Evolutionary conservation across 2,113 vertebrate species (phyloP), one percentile per base, ranked within the genome.

Genomic region (Misgurnus mizolepis): DNA sequence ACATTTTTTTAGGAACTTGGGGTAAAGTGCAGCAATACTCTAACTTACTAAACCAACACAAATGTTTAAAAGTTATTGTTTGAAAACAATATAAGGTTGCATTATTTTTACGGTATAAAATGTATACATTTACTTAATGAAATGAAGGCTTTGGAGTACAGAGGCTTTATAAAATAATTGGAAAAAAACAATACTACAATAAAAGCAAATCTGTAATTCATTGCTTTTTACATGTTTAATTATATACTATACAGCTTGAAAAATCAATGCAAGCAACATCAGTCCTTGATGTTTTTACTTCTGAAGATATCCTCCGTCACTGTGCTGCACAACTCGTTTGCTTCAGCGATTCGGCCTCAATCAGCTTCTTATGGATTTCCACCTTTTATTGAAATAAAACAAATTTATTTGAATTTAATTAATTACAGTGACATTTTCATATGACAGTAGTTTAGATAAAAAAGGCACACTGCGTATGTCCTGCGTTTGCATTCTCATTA

Each of bases 301-400:
- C 15, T n/a, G 55, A 58, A 7, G 14, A 58, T 5, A 58, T 8
- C 9, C 34, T 39, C 47, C 65, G 56, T 93, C 89, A 94, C 84
- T 99, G 97, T 74, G 95, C 94, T 58, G 93, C 82, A 53, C 97
- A 99, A 69, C 91, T 93, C 22, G 93, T 90, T 12, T 94, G 90
- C 85, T 89, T 95, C 82, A 93, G 90, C 39, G 93, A 90, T 83
- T 98, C 96, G 39, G 93, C 94, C 76, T 94, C 94, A 86, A 98
- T 96, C 94, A 94, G 94, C 85, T 97, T 98, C 92, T 94, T 97
- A 87, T 99, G 96, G 87, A 99, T 98, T 90, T 98, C 96, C 90
- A 99, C 94, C 97, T 99, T 81, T 69, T 73, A 61, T 14, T 56
- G 6, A 14, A 56, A 74, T 15, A 17, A 74, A 27, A 74, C 0